These are phyloP conservation scores for Pipa parva DNA, from an alignment of 2,113 vertebrate species.

Conservation along the genomic window DNA sequence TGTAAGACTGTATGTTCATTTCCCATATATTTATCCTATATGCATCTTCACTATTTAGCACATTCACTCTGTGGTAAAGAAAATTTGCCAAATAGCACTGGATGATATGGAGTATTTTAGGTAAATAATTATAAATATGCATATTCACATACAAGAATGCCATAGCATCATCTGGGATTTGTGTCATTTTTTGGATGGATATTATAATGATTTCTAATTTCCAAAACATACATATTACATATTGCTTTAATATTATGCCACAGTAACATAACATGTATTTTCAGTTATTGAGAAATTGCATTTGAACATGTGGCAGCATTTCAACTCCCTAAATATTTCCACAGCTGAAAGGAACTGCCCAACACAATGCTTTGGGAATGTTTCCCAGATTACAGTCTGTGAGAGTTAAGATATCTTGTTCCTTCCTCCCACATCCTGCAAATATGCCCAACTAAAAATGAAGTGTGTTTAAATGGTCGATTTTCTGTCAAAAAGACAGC, in stretches of 20 bases:
- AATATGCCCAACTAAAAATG: conserved; percentile 36
- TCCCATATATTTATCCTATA: too few relatives aligned
- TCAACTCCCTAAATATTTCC: conserved; percentile 54
- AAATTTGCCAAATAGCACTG: too few relatives aligned
- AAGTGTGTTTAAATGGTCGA: conserved; percentile 23
- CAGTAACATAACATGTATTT: conserved; percentile 44
- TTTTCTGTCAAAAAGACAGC: conserved; percentile 26
- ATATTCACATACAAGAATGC: too few relatives aligned
- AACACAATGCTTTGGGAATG: conserved; percentile 53
- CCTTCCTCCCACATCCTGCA: conserved; percentile 45
- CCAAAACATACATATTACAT: too few relatives aligned
- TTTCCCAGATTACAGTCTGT: conserved; percentile 50
- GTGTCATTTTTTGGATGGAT: too few relatives aligned
- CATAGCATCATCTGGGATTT: too few relatives aligned
- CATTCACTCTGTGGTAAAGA: too few relatives aligned
- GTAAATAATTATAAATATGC: too few relatives aligned
- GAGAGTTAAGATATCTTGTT: conserved; percentile 46
- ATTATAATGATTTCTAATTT: too few relatives aligned
- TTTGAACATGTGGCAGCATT: conserved; percentile 18
- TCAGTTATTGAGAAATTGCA: conserved; percentile 37
- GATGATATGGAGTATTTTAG: too few relatives aligned
- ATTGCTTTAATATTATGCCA: not conserved
- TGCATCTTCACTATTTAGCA: too few relatives aligned
- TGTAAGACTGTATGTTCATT: too few relatives aligned
- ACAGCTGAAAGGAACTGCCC: conserved; percentile 57